A percentile compares a stretch with the other conserved stretches of the same genome.
Conservation (phyloP, 2,888 invertebrate genomes). For the Habrosyne pyritoides region DNA sequence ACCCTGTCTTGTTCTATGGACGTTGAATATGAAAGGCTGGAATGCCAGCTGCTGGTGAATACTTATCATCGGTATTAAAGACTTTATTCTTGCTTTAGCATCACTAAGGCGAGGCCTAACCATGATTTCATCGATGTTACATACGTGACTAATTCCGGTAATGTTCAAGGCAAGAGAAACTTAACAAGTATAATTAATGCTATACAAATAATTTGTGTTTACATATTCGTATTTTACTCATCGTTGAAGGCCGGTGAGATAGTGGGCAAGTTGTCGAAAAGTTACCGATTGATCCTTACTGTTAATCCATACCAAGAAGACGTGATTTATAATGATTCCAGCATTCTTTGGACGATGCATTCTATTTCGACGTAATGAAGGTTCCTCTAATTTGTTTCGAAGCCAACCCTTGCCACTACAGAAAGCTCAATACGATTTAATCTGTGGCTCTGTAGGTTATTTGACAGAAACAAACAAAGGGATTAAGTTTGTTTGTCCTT, state of each 20-base stretch:
- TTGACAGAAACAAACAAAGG: conserved; percentile 7
- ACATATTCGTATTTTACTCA: not conserved
- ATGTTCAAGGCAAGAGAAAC: conserved; percentile 1
- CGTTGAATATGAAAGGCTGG: not conserved
- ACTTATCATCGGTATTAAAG: not conserved
- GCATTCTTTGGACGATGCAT: not conserved
- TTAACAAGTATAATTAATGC: not conserved
- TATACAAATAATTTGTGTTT: not conserved
- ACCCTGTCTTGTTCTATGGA: not conserved
- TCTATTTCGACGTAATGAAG: not conserved
- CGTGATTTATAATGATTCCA: not conserved
- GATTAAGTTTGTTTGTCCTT: conserved; percentile 8
- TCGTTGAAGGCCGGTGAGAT: not conserved
- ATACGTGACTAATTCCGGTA: not conserved
- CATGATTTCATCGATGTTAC: not conserved
- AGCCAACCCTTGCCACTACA: not conserved
- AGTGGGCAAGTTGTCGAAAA: not conserved
- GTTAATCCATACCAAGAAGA: not conserved
- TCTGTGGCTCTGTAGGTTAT: conserved; percentile 4
- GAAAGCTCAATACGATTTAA: conserved; percentile 8
- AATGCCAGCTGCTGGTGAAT: not conserved
- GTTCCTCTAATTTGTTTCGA: not conserved
- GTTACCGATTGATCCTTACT: too few species aligned
- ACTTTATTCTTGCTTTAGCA: not conserved
- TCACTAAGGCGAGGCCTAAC: not conserved